These are phyloP conservation scores for Macroglossus sobrinus DNA, from an alignment of 2,113 vertebrate genomes.

Conservation along the genomic window DNA sequence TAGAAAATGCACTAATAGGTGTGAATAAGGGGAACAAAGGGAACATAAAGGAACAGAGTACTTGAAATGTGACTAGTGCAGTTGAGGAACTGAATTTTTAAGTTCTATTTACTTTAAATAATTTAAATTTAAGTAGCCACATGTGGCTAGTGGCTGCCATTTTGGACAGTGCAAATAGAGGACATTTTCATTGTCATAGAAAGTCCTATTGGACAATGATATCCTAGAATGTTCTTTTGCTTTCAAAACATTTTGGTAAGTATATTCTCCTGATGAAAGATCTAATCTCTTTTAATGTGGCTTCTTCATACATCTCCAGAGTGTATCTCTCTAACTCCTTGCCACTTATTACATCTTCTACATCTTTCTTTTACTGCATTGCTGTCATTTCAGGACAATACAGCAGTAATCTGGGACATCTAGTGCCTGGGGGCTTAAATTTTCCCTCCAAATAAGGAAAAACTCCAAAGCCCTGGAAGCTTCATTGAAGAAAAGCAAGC, in stretches of 20 bases:
- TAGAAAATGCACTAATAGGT: neutral
- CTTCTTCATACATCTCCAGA: neutral
- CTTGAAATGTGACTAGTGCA: neutral
- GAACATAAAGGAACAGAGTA: too few species aligned
- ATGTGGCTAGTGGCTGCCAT: neutral
- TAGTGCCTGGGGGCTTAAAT: neutral
- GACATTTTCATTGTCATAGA: neutral
- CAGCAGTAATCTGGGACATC: neutral
- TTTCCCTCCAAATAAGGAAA: slow-evolving; percentile 40
- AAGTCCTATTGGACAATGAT: neutral
- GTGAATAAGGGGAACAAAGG: neutral
- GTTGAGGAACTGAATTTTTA: neutral
- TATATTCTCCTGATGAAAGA: neutral
- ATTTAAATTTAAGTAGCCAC: neutral
- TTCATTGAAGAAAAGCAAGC: slow-evolving; percentile 40
- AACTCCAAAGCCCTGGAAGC: slow-evolving; percentile 21
- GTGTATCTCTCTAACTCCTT: neutral
- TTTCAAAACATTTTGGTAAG: slow-evolving; percentile 10
- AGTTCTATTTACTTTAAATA: neutral
- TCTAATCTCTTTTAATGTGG: neutral
- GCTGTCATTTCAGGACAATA: neutral
- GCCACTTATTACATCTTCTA: neutral
- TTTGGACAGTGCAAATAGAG: neutral
- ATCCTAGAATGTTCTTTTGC: neutral
- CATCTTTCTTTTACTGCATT: neutral